phyloP scores from a whole-genome alignment of 2,797 vertebrate genomes.

The Esox lucius region DNA sequence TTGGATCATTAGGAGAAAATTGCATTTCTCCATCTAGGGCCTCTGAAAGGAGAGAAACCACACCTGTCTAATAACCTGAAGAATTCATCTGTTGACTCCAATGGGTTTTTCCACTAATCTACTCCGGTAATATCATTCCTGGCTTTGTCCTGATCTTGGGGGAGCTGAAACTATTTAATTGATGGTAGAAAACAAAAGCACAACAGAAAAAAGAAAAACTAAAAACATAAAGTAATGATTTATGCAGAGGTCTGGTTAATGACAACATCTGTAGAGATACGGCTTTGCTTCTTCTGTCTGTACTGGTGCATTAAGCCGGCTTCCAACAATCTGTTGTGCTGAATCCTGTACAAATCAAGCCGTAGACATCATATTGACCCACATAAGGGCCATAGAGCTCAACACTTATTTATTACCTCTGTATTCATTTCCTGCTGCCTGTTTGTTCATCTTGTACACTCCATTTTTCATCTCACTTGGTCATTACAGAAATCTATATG shows the following conservation, averaged over 20 bases:
- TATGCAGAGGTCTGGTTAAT: conserved; percentile 18
- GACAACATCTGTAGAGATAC: conserved; percentile 7
- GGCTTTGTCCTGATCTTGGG: conserved; percentile 37
- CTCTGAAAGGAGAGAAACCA: conserved; percentile 37
- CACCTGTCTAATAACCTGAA: conserved; percentile 46
- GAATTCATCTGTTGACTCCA: conserved; percentile 57
- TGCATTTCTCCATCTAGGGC: conserved; percentile 25
- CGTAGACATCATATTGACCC: background rate
- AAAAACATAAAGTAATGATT: background rate
- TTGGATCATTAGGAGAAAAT: conserved; percentile 45
- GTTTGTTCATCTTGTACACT: background rate
- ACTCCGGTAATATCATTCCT: conserved; percentile 4
- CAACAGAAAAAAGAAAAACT: conserved; percentile 12
- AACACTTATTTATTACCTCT: background rate
- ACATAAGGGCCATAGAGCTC: background rate
- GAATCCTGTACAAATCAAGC: background rate
- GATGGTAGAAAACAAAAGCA: conserved; percentile 32
- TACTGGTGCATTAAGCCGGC: background rate
- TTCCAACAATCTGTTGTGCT: background rate
- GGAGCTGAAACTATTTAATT: conserved; percentile 47
- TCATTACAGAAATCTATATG: background rate
- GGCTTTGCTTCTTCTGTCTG: conserved; percentile 1
- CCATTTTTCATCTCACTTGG: background rate
- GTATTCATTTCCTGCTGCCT: background rate
- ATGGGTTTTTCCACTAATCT: conserved; percentile 34